Evolutionary conservation across 2,888 invertebrate species (phyloP), one percentile per base, ranked within the genome.

Genomic region (Eupithecia insigniata): DNA sequence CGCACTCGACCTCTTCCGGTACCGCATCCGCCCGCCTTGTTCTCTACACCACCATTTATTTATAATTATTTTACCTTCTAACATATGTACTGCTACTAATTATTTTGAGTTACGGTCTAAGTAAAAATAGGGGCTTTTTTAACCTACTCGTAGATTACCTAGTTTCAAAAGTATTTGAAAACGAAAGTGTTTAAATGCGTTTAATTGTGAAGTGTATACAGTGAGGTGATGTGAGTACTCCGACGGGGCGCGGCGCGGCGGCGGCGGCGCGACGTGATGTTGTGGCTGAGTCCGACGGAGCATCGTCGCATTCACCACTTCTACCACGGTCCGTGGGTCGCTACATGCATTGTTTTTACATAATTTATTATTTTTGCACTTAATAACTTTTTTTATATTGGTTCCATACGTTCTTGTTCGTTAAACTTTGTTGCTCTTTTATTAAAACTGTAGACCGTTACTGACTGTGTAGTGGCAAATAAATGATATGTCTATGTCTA

Each of bases 1-100:
- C 82, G 83, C 90, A 90, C 87, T 91, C 84, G 85, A 79, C 78
- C 79, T 88, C 84, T 92, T 92, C 92, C 92, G 92, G 92, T 87
- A 82, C 73, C 84, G 86, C 85, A 89, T 90, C 92, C 92, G 92
- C 85, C 82, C 90, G 91, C 85, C 87, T 84, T 85, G 73, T 66
- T 62, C 67, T 70, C 32, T 65, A 46, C n/a, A 43, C 18, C 18
- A 51, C 55, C 26, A 66, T 60, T 62, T 65, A 34, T 58, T 34
- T 36, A 34, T 34, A 10, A 30, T 67, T 61, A 6, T n/a, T 46
- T 65, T 26, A 46, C 8, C 8, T n/a, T 26, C 3, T 26, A n/a
- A n/a, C n/a, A n/a, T n/a, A 26, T 2, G 14, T 22, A 5, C 26
- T 55, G 26, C 14, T 12, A 5, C 8, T 26, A 0, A 43, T 43